A percentile compares a stretch with the other conserved stretches of the same genome.
phyloP scores from a whole-genome alignment of 2,888 invertebrate species.

The Caenorhabditis uteleia region DNA sequence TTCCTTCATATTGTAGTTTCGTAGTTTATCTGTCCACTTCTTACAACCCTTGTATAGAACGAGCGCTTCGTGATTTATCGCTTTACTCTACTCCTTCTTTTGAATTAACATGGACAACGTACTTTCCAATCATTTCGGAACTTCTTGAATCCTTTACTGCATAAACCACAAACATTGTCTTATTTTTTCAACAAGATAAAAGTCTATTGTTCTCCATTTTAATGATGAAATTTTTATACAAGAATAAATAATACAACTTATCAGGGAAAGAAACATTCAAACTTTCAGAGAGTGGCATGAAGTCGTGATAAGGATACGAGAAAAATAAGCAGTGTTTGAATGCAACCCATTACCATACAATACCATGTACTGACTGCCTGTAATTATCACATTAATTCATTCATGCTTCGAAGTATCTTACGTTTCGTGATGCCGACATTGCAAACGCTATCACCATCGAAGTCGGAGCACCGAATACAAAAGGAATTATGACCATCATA shows the following conservation, averaged over 20 bases:
- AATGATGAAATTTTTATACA: not conserved
- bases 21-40: not conserved
- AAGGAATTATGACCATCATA: constrained; percentile 47
- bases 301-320: constrained; percentile 54
- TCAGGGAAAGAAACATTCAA: not conserved
- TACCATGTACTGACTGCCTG: constrained; percentile 54
- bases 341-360: constrained; percentile 56
- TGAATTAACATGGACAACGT: not conserved
- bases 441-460: constrained; percentile 48
- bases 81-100: not conserved
- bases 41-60: not conserved
- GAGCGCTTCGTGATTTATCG: constrained; percentile 1
- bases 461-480: constrained; percentile 45
- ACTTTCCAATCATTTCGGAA: not conserved
- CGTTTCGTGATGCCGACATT: constrained; percentile 40
- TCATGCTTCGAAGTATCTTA: not conserved
- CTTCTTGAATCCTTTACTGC: not conserved
- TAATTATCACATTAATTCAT: not conserved
- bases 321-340: constrained; percentile 55
- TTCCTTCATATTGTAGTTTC: not conserved
- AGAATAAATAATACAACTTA: not conserved
- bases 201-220: not conserved
- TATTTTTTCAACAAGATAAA: not conserved
- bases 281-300: constrained; percentile 54
- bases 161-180: not conserved